Evolutionary conservation across 2,888 invertebrate species (phyloP).

Genomic region (Meandrusa payeni): DNA sequence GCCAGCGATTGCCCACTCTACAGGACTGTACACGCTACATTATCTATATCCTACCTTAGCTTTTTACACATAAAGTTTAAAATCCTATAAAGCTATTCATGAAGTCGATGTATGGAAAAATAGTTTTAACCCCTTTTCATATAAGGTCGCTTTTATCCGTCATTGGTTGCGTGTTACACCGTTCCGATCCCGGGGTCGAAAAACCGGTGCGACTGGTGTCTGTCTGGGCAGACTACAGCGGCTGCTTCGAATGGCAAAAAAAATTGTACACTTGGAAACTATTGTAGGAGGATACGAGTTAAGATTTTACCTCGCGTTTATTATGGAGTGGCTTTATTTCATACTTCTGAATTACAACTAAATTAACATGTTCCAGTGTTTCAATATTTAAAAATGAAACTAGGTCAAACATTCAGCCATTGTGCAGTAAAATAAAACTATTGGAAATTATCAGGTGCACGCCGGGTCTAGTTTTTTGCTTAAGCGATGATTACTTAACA

Average conservation of each 20-base stretch:
- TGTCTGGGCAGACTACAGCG: slow-evolving; percentile 52
- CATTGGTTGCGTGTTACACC: slow-evolving; percentile 23
- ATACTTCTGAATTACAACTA: no score
- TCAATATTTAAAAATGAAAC: no score
- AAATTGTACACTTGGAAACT: slow-evolving; percentile 48
- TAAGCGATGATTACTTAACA: no score
- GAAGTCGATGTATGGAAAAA: neutral
- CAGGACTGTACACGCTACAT: slow-evolving; percentile 23
- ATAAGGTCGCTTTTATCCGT: slow-evolving; percentile 27
- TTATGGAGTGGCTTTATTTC: no score
- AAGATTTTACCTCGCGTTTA: slow-evolving; percentile 35
- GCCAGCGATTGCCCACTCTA: slow-evolving; percentile 44
- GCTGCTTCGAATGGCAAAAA: slow-evolving; percentile 62
- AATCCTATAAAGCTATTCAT: slow-evolving; percentile 28
- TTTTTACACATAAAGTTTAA: slow-evolving; percentile 28
- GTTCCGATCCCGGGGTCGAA: slow-evolving; percentile 30
- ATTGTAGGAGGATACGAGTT: slow-evolving; percentile 37
- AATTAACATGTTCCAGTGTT: no score
- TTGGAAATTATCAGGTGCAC: no score
- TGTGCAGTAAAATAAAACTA: no score
- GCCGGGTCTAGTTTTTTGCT: no score
- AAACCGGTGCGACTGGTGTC: slow-evolving; percentile 70
- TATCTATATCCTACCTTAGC: slow-evolving; percentile 38
- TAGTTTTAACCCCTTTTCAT: slow-evolving; percentile 14
- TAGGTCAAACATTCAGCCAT: no score